Conservation (phyloP, 1,140 invertebrate species). For the Camponotus vicinus region DNA sequence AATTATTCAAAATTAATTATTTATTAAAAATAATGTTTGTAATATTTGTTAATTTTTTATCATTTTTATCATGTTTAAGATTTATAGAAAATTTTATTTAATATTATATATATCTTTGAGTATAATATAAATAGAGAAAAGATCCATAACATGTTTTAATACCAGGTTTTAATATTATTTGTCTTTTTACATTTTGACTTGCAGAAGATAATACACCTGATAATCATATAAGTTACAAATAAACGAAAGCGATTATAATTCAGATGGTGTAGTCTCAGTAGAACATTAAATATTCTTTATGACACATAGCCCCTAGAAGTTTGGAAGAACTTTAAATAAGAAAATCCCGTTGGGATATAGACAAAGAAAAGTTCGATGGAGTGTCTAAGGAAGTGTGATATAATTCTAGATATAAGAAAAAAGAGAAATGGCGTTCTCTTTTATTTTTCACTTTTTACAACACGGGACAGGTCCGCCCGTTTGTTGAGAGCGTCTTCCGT, state of each 20-base stretch:
- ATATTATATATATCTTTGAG: not conserved
- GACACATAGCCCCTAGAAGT: not conserved
- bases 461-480: not conserved
- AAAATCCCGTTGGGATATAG: not conserved
- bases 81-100: not conserved
- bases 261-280: not conserved
- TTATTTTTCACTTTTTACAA: not conserved
- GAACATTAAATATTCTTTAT: conserved; percentile 41
- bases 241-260: conserved; percentile 28
- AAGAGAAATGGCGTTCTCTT: too few relatives aligned
- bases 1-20: not conserved
- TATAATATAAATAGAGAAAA: too few relatives aligned
- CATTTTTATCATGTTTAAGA: not conserved
- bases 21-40: not conserved
- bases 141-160: too few relatives aligned
- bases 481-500: not conserved
- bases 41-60: not conserved
- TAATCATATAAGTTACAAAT: not conserved
- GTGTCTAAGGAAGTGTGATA: not conserved
- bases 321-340: conserved; percentile 36
- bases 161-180: not conserved
- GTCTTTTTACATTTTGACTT: not conserved
- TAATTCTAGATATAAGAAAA: conserved; percentile 4
- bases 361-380: conserved; percentile 8
- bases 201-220: not conserved